Evolutionary conservation across 2,113 vertebrate species (phyloP), one percentile per base, ranked within the genome.

Genomic region (Nymphicus hollandicus): DNA sequence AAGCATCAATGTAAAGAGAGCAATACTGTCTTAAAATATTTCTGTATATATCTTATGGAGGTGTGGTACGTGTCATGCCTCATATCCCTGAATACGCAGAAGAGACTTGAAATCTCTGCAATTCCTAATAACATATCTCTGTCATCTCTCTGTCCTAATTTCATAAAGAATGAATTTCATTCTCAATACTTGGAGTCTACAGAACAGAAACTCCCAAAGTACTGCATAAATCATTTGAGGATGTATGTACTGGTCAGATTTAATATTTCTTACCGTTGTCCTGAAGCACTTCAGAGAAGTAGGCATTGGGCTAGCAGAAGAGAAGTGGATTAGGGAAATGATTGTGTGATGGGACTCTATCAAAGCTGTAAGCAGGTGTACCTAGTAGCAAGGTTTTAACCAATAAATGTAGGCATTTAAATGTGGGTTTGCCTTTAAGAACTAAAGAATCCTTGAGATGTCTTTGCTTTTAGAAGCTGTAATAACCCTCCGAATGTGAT

Each of bases 371-470:
- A 52, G 47, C 5, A 43, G 33, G 5, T 64, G 39, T 8, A 35
- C 28, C 10, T 63, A 33, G 19, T 3, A 86, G 28, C 33, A 44
- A 71, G 35, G 8, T 18, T 81, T 68, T 23, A 47, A 39, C n/a
- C 58, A 33, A 6, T 7, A 27, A 52, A 28, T 29, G 43, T 33
- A 28, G 41, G 3, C 4, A 72, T 68, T 61, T 46, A 65, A 60
- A 33, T 55, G 27, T 28, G 52, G 11, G 2, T 89, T 80, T 95
- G 43, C 41, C 58, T 83, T 82, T 73, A 74, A 93, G 91, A 35
- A 91, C 19, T 63, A 39, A 64, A 82, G 87, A 88, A 82, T 80
- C 79, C 53, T 93, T 93, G 85, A 93, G 81, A 63, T 86, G 83
- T 60, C 83, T 95, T 95, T 88, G 77, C 66, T 85, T 91, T 41